These are phyloP conservation scores for Eclectus roratus DNA, from an alignment of 2,113 vertebrate genomes.

Conservation along the genomic window DNA sequence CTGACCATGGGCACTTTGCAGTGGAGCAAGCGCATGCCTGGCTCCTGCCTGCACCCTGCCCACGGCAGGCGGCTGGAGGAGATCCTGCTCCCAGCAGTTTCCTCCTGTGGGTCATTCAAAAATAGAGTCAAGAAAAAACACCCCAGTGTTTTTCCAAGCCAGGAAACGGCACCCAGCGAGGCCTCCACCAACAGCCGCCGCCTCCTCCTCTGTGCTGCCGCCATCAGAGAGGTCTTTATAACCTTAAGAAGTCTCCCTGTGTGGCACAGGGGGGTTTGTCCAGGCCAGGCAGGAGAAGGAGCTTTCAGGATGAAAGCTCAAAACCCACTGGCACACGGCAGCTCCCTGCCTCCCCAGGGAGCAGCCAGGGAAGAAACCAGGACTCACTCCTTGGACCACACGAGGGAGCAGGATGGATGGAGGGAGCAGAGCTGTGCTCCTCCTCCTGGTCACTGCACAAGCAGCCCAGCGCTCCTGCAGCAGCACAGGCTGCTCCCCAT, in stretches of 20 bases:
- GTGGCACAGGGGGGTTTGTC: neutral
- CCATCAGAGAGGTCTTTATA: neutral
- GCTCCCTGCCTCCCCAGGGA: neutral
- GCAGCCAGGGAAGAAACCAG: neutral
- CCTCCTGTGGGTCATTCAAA: conserved; percentile 6
- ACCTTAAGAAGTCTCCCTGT: neutral
- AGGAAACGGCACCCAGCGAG: neutral
- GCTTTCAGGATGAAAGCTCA: neutral
- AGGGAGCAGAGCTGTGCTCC: rapidly evolving
- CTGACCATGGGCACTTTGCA: neutral
- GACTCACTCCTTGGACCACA: neutral
- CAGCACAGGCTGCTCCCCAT: neutral
- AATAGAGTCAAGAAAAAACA: neutral
- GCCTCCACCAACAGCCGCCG: neutral
- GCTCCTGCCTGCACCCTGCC: neutral
- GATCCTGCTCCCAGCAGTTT: neutral
- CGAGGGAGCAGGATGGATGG: rapidly evolving
- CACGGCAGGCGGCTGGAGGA: neutral
- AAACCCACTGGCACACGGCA: neutral
- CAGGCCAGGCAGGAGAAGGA: neutral
- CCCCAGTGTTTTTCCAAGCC: conserved; percentile 48
- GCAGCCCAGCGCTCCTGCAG: neutral
- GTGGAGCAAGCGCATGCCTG: neutral
- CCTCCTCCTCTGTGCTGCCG: neutral
- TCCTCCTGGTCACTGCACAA: neutral